Percentiles rank a stretch among this genome's conserved stretches.
These are phyloP conservation scores for Neofelis nebulosa DNA, from an alignment of 2,113 vertebrate genomes.

Conservation along the genomic window DNA sequence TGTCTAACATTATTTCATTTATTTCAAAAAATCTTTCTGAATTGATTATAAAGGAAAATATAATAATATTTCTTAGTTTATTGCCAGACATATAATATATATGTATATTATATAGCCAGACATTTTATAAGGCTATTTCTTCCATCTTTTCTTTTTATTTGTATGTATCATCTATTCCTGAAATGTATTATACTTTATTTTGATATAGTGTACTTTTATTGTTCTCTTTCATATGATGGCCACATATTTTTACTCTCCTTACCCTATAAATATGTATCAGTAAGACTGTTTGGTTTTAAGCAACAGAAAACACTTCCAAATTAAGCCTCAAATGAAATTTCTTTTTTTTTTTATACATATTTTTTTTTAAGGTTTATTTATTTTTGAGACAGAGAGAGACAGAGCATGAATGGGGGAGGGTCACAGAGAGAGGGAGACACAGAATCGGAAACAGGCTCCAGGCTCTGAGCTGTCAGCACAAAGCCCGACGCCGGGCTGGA, in stretches of 20 bases:
- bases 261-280: not conserved
- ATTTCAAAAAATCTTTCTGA: not conserved
- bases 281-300: not conserved
- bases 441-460: no score
- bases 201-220: not conserved
- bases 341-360: not conserved
- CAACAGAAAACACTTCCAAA: not conserved
- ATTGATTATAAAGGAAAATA: not conserved
- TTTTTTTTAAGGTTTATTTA: no score
- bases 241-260: not conserved
- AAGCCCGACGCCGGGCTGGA: rapidly evolving
- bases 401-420: no score
- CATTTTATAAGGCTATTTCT: not conserved
- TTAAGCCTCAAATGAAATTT: not conserved
- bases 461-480: no score
- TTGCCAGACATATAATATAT: no score
- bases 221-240: not conserved
- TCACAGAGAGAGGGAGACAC: no score
- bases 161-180: not conserved
- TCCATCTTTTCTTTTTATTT: not conserved
- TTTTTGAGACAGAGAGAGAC: no score
- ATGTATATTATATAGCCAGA: no score
- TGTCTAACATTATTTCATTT: not conserved
- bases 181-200: not conserved
- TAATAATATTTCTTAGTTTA: not conserved